These are phyloP conservation scores for Ennomos erosarius DNA, from an alignment of 2,888 invertebrate species.

Conservation along the genomic window DNA sequence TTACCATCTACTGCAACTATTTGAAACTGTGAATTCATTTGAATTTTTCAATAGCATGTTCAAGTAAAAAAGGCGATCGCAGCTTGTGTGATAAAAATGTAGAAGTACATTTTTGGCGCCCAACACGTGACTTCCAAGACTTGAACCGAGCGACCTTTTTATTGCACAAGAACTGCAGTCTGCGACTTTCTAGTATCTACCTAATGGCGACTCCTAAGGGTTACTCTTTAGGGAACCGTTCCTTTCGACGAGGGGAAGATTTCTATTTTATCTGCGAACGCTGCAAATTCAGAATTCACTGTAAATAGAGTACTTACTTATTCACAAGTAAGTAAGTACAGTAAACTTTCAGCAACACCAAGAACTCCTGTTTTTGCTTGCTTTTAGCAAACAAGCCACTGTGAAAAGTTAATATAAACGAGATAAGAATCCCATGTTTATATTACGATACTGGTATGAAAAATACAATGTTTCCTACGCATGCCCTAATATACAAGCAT, in stretches of 20 bases:
- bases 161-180: neutral
- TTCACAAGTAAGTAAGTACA: no score
- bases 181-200: slow-evolving; percentile 1
- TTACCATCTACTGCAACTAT: no score
- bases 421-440: slow-evolving; percentile 21
- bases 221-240: slow-evolving; percentile 1
- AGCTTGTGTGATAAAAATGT: neutral
- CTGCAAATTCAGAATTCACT: no score
- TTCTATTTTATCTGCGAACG: neutral
- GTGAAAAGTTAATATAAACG: neutral
- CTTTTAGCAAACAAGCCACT: neutral
- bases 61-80: neutral
- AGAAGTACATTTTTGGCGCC: neutral
- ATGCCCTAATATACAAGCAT: slow-evolving; percentile 9
- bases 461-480: slow-evolving; percentile 7
- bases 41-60: neutral
- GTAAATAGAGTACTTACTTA: no score
- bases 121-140: neutral
- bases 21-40: no score
- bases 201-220: slow-evolving; percentile 1
- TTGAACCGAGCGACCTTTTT: slow-evolving; percentile 2
- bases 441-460: slow-evolving; percentile 10
- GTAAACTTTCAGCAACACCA: neutral
- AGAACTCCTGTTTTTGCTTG: no score
- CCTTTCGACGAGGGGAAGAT: neutral